A percentile compares a stretch with the other conserved stretches of the same genome.
phyloP scores from a whole-genome alignment of 1,140 invertebrate genomes.

The Tetranychus cinnabarinus region DNA sequence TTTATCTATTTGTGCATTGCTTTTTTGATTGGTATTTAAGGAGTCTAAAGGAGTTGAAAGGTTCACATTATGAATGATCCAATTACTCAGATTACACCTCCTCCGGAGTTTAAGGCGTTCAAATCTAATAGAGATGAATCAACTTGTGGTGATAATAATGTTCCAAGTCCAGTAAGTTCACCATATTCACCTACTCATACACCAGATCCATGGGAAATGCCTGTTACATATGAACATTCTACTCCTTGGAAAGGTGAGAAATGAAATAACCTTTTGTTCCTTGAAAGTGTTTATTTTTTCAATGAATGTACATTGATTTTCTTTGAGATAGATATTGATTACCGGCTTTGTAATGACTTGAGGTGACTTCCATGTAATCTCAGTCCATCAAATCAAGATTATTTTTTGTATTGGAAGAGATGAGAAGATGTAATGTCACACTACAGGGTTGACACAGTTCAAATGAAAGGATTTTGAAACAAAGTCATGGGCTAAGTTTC shows the following conservation, averaged over 20 bases:
- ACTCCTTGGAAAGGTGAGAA: slow-evolving; percentile 15
- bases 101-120: background rate
- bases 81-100: background rate
- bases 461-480: too few relatives aligned
- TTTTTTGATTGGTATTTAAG: too few relatives aligned
- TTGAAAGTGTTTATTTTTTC: too few relatives aligned
- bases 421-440: too few relatives aligned
- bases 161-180: background rate
- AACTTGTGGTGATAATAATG: background rate
- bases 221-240: slow-evolving; percentile 13
- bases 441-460: too few relatives aligned
- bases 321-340: background rate
- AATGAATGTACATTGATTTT: too few relatives aligned
- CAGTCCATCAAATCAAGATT: background rate
- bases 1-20: too few relatives aligned
- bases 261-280: background rate
- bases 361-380: too few relatives aligned
- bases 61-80: too few relatives aligned
- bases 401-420: background rate
- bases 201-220: slow-evolving; percentile 15
- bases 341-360: background rate
- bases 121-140: background rate
- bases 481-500: too few relatives aligned
- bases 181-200: background rate
- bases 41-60: too few relatives aligned